phyloP scores from a whole-genome alignment of 2,113 vertebrate genomes.

The Etheostoma cragini region DNA sequence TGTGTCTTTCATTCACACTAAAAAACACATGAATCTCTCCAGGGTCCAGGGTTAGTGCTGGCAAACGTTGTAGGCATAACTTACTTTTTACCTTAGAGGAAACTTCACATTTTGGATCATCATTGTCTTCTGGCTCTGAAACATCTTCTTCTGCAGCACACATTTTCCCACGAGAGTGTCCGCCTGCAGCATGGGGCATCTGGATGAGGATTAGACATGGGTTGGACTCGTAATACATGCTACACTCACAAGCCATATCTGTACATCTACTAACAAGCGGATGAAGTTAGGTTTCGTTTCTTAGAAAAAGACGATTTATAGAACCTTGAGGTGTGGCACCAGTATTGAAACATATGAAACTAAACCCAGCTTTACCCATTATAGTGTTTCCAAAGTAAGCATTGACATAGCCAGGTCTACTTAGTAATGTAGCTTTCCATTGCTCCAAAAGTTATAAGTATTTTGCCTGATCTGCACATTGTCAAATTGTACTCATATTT shows the following conservation, averaged over 20 bases:
- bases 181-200: background rate
- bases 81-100: background rate
- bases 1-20: background rate
- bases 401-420: background rate
- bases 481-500: background rate
- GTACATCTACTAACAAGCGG: background rate
- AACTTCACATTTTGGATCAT: conserved; percentile 2
- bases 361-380: background rate
- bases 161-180: conserved; percentile 3
- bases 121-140: conserved; percentile 14
- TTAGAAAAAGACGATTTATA: background rate
- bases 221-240: background rate
- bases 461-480: background rate
- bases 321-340: background rate
- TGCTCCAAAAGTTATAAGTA: background rate
- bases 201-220: background rate
- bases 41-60: background rate
- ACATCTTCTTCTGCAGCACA: conserved; percentile 18
- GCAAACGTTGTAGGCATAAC: background rate
- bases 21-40: background rate
- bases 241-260: background rate
- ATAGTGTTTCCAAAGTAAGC: background rate
- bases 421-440: no score
- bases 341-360: background rate
- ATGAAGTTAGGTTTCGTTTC: background rate